Evolutionary conservation across 1,140 invertebrate species (phyloP).

Genomic region (Ladona fulva): DNA sequence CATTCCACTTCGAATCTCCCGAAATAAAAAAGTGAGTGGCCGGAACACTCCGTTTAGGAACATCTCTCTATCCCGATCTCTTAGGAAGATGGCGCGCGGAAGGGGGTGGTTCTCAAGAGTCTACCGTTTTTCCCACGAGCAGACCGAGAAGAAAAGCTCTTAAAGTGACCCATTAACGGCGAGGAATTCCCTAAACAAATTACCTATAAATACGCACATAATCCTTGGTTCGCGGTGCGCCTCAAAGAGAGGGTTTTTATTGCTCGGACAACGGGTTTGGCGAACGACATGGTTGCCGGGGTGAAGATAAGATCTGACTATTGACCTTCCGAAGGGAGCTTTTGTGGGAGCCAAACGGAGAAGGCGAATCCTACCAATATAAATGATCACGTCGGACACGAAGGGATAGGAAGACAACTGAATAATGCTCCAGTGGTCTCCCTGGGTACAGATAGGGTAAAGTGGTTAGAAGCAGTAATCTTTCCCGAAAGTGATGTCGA

Average conservation of each 20-base stretch:
- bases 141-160: not conserved
- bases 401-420: too few species aligned
- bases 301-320: not conserved
- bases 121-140: not conserved
- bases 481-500: too few species aligned
- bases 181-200: constrained; percentile 10
- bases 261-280: not conserved
- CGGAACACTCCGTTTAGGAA: too few species aligned
- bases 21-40: too few species aligned
- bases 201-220: not conserved
- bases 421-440: too few species aligned
- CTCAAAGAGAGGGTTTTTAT: not conserved
- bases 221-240: not conserved
- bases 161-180: not conserved
- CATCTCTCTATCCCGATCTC: too few species aligned
- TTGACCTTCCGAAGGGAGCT: not conserved
- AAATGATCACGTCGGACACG: too few species aligned
- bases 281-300: not conserved
- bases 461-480: too few species aligned
- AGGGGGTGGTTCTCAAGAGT: not conserved
- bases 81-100: too few species aligned
- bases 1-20: too few species aligned
- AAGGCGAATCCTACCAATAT: too few species aligned
- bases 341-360: not conserved
- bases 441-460: too few species aligned